A percentile compares a stretch with the other conserved stretches of the same genome.
These are phyloP conservation scores for Pseudomyrmex sp. DNA, from an alignment of 1,140 invertebrate genomes.

Conservation along the genomic window DNA sequence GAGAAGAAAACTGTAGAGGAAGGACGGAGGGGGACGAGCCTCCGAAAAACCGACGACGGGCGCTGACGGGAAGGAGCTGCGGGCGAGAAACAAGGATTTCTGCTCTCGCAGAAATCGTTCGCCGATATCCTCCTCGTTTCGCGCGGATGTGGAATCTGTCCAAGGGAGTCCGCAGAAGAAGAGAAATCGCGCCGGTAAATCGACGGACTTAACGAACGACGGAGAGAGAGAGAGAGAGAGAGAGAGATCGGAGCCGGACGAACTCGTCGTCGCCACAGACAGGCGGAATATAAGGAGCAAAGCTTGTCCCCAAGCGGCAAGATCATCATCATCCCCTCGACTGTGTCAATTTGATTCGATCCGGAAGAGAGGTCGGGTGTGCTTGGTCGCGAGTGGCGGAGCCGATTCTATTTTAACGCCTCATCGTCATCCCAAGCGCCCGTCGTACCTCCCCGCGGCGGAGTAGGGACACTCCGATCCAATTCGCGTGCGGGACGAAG, in stretches of 20 bases:
- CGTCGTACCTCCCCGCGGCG: neutral
- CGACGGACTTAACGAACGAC: no score
- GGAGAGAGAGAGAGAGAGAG: no score
- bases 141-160: neutral
- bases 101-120: neutral
- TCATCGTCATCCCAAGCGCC: conserved; percentile 26
- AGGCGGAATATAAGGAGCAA: no score
- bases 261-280: no score
- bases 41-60: conserved; percentile 39
- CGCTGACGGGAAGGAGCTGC: neutral
- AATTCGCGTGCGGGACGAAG: conserved; percentile 22
- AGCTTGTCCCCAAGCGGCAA: no score
- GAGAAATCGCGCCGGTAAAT: no score
- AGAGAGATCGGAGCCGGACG: no score
- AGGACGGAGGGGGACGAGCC: conserved; percentile 24
- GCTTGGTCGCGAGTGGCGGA: neutral
- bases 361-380: conserved; percentile 4
- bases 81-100: conserved; percentile 13
- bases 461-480: neutral
- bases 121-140: neutral
- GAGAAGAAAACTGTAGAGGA: neutral
- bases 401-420: conserved; percentile 75
- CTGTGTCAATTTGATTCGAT: conserved; percentile 20
- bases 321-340: conserved; percentile 37
- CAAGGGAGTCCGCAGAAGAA: no score